Evolutionary conservation across 1,140 invertebrate species (phyloP), one percentile per base, ranked within the genome.

Genomic region (Lepidurus packardi): DNA sequence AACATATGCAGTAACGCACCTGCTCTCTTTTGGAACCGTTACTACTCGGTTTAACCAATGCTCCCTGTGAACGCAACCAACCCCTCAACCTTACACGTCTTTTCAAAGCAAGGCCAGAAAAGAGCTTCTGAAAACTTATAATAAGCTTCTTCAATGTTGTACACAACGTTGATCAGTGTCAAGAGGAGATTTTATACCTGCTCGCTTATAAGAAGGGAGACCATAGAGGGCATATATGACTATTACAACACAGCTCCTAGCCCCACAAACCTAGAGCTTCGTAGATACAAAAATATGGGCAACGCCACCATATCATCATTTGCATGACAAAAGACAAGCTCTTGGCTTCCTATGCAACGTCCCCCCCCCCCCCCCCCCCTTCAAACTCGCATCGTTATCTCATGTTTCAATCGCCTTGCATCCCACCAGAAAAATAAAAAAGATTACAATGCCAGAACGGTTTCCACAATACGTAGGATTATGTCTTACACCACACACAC

Each of bases 121-220:
- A 21, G 53, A 65, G 53, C 16, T 65, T 65, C 9, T n/a, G 13
- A 65, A 34, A 65, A 65, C 8, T 13, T 16, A 65, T 65, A 65
- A 65, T 65, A 65, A 65, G 16, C 13, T 65, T 65, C 53, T 21
- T 21, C 53, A 65, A 16, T 16, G 53, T 65, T 65, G 21, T 21
- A 65, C 53, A 65, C 21, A 13, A 16, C 53, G 53, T 65, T 65
- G 53, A 65, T 65, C 53, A 65, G 53, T 65, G 53, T 65, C 53
- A 65, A 65, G 53, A 65, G 53, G 53, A 65, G 53, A 65, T 65
- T 65, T 65, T 65, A 65, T 65, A 65, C 53, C 53, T 34, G 13
- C 53, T 65, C 21, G 16, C 53, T 65, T 21, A 65, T 13, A 13
- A 9, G 16, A n/a, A 21, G 21, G 13, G 21, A 13, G 6, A 7